Conservation (phyloP, 2,113 vertebrate species). For the Baryphthengus martii region DNA sequence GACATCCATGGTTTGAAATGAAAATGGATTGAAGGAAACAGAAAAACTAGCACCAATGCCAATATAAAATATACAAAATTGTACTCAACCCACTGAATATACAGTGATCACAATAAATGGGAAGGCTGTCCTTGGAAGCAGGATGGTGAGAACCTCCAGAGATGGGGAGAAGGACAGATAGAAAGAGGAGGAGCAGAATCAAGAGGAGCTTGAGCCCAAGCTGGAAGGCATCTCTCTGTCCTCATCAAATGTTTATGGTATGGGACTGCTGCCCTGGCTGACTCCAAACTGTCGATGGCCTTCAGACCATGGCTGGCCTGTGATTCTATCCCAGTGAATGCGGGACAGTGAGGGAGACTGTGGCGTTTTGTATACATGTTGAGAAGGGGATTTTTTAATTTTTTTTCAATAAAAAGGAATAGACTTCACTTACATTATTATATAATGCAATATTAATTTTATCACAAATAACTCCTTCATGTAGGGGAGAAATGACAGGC, state of each 20-base stretch:
- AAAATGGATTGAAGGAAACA: no score
- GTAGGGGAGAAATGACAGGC: slow-evolving; percentile 31
- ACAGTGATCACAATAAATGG: neutral
- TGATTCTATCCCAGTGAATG: neutral
- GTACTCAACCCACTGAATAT: no score
- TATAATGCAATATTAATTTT: neutral
- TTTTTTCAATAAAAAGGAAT: neutral
- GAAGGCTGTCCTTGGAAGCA: neutral
- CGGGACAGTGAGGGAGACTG: neutral
- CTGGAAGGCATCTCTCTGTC: neutral
- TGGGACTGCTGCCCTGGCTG: neutral
- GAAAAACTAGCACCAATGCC: no score
- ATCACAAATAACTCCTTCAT: slow-evolving; percentile 16
- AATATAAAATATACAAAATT: no score
- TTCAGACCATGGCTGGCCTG: neutral
- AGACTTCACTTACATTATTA: slow-evolving; percentile 5
- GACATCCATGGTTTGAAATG: no score
- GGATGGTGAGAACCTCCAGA: no score
- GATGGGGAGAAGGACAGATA: no score
- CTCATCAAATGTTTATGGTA: neutral
- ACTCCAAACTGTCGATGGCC: neutral
- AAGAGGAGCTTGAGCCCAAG: no score
- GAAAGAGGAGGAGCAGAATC: no score
- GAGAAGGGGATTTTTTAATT: neutral
- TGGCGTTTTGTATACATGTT: neutral